Conservation (phyloP, 2,888 invertebrate species). For the Volucella bombylans region DNA sequence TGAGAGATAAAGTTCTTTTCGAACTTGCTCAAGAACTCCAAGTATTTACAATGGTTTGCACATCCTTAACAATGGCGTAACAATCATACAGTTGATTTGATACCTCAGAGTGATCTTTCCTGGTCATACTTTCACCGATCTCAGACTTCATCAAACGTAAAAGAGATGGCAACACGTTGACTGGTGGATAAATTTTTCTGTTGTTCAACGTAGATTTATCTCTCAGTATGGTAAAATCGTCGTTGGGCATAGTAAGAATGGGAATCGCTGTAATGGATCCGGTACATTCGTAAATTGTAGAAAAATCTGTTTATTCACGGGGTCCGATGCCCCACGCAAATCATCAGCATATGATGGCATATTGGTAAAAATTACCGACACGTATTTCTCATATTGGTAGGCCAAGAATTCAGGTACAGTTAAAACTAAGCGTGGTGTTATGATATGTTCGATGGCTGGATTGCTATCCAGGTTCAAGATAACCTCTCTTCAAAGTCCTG, state of each 20-base stretch:
- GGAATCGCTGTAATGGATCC: conserved; percentile 99
- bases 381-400: conserved; percentile 99
- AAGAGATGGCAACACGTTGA: conserved; percentile 98
- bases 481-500: conserved; percentile 98
- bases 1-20: conserved; percentile 99
- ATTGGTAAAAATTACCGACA: conserved; percentile 98
- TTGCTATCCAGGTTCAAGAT: conserved; percentile 99
- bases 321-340: conserved; percentile 99
- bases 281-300: conserved; percentile 99
- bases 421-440: conserved; percentile 98
- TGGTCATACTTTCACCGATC: conserved; percentile 99
- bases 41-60: no score
- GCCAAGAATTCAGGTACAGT: no score
- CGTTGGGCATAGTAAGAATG: conserved; percentile 99
- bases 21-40: conserved; percentile 99
- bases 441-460: conserved; percentile 99
- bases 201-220: conserved; percentile 99
- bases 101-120: conserved; percentile 99
- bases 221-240: no score
- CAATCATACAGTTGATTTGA: conserved; percentile 99
- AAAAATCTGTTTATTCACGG: conserved; percentile 99
- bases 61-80: conserved; percentile 99
- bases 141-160: conserved; percentile 99
- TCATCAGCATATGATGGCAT: conserved; percentile 99
- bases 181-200: conserved; percentile 99